Percentiles rank a stretch among this genome's conserved stretches.
These are phyloP conservation scores for Pipra filicauda DNA, from an alignment of 2,113 vertebrate species.

Conservation along the genomic window DNA sequence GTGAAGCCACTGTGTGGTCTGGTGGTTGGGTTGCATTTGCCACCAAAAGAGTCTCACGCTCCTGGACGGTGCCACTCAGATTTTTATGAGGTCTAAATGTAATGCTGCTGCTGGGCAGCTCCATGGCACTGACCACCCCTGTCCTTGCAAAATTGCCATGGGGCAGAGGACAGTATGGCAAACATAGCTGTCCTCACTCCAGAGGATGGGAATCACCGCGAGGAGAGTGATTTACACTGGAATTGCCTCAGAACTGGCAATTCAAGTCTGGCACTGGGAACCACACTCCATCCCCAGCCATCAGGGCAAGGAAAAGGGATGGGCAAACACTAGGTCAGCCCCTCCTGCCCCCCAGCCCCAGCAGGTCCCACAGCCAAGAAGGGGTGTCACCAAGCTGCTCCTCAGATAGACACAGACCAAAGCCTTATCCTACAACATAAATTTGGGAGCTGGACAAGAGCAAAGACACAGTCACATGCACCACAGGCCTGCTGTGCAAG, in stretches of 20 bases:
- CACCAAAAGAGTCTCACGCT: background rate
- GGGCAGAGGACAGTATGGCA: background rate
- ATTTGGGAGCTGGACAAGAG: background rate
- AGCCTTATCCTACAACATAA: background rate
- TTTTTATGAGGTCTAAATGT: rapidly evolving
- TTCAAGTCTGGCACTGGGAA: background rate
- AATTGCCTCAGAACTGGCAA: background rate
- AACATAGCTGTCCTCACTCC: background rate
- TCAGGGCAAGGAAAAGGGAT: background rate
- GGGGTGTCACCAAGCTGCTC: background rate
- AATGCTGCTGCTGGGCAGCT: background rate
- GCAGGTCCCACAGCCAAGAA: background rate
- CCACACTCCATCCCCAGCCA: rapidly evolving
- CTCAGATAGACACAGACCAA: rapidly evolving
- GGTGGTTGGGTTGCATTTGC: background rate
- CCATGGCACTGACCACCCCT: background rate
- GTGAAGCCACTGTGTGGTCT: rapidly evolving
- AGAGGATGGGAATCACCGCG: rapidly evolving
- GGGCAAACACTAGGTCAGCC: background rate
- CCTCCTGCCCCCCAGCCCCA: background rate
- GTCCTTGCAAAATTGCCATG: background rate
- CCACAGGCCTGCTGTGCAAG: background rate
- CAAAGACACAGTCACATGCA: background rate
- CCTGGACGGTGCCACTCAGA: background rate
- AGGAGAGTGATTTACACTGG: background rate